phyloP scores from a whole-genome alignment of 2,113 vertebrate species.

The Oceanodroma tethys region DNA sequence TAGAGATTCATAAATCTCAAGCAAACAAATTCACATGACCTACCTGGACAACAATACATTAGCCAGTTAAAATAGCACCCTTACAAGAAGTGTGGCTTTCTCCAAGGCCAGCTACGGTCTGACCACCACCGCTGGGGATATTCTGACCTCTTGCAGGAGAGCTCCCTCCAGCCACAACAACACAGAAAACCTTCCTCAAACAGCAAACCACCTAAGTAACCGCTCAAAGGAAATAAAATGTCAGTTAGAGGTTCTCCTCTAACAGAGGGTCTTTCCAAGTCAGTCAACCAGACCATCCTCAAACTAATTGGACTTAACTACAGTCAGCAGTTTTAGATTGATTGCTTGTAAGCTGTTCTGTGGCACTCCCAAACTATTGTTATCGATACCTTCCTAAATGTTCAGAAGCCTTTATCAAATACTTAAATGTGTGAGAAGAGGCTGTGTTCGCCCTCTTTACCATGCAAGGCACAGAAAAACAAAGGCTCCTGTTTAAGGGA shows the following conservation, averaged over 20 bases:
- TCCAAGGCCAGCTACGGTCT: background rate
- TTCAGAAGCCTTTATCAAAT: background rate
- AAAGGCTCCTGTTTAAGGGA: background rate
- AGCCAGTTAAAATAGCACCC: background rate
- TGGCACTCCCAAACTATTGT: background rate
- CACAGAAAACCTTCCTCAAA: background rate
- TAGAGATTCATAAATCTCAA: background rate
- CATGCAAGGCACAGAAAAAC: background rate
- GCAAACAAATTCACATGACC: background rate
- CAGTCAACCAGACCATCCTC: background rate
- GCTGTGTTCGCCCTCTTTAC: background rate
- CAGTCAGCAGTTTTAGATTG: background rate
- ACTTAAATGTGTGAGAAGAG: background rate
- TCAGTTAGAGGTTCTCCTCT: background rate
- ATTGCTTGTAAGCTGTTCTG: background rate
- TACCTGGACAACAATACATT: background rate
- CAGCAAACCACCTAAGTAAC: background rate
- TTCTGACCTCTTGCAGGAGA: background rate
- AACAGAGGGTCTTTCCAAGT: background rate
- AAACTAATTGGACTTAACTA: background rate
- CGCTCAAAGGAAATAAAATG: background rate
- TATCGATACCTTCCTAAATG: background rate
- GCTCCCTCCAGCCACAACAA: background rate
- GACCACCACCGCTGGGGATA: background rate
- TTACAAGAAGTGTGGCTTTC: background rate